Conservation (phyloP, 2,888 invertebrate species). For the Exephanes ischioxanthus region DNA sequence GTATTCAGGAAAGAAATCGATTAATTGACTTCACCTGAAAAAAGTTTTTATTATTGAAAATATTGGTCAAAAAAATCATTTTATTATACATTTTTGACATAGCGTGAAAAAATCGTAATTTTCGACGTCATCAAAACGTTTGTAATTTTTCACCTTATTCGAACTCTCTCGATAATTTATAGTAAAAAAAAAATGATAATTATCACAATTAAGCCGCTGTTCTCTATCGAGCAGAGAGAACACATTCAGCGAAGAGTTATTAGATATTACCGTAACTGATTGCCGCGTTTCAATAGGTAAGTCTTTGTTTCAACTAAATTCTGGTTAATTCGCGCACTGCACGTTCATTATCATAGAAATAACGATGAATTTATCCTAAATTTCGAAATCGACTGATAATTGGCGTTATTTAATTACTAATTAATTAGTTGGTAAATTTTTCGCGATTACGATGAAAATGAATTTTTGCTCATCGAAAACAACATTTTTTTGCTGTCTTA, state of each 20-base stretch:
- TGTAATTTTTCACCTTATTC: no score
- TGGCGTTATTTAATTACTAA: neutral
- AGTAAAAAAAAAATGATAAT: no score
- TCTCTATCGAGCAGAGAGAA: neutral
- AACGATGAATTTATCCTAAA: neutral
- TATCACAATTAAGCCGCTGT: neutral
- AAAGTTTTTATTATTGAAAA: no score
- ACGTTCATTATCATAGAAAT: slow-evolving; percentile 11
- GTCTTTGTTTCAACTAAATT: slow-evolving; percentile 66
- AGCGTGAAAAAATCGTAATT: no score
- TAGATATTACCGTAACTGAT: slow-evolving; percentile 19
- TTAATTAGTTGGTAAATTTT: slow-evolving; percentile 12
- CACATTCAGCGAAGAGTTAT: neutral
- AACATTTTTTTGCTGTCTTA: slow-evolving; percentile 79
- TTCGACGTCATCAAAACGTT: no score
- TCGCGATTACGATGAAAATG: neutral
- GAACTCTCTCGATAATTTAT: no score
- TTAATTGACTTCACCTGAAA: no score
- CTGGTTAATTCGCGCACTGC: slow-evolving; percentile 68
- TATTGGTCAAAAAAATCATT: no score
- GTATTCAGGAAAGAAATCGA: no score
- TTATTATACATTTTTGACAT: no score
- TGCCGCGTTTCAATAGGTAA: slow-evolving; percentile 63
- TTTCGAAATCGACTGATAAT: slow-evolving; percentile 14
- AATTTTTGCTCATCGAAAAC: slow-evolving; percentile 49